Evolutionary conservation across 2,797 vertebrate species (phyloP).

Genomic region (Borostomias antarcticus): DNA sequence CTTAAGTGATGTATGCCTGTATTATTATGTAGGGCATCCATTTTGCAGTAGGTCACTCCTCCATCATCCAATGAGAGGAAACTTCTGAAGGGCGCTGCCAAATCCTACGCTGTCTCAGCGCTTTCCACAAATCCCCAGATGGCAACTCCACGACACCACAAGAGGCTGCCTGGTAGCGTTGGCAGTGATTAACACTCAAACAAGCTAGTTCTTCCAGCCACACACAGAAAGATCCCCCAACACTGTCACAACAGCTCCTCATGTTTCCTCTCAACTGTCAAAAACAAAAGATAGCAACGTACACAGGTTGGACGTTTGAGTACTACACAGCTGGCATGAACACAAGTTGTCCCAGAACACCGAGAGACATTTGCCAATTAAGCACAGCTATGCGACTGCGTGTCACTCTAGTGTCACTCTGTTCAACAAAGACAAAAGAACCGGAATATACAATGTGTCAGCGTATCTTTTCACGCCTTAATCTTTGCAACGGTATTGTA

Average conservation of each 20-base stretch:
- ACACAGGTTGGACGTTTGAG: too few relatives aligned
- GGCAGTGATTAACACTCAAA: background rate
- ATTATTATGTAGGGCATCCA: too few relatives aligned
- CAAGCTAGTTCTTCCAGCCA: background rate
- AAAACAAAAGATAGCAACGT: too few relatives aligned
- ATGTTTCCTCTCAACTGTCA: too few relatives aligned
- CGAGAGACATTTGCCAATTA: background rate
- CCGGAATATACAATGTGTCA: background rate
- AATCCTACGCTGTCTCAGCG: conserved; percentile 16
- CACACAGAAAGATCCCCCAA: background rate
- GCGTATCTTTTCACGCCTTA: background rate
- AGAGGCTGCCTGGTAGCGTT: background rate
- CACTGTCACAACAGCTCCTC: background rate
- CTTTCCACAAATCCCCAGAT: conserved; percentile 31
- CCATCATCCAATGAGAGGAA: background rate
- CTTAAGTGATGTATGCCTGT: too few relatives aligned
- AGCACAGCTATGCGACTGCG: background rate
- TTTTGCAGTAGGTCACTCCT: too few relatives aligned
- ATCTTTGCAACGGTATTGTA: background rate
- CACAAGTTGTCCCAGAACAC: background rate
- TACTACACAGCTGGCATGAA: too few relatives aligned
- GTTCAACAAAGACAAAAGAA: background rate
- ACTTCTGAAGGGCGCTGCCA: background rate
- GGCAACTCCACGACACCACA: background rate
- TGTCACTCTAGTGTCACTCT: background rate